Evolutionary conservation across 2,113 vertebrate species (phyloP), one percentile per base, ranked within the genome.

Genomic region (Talpa occidentalis): DNA sequence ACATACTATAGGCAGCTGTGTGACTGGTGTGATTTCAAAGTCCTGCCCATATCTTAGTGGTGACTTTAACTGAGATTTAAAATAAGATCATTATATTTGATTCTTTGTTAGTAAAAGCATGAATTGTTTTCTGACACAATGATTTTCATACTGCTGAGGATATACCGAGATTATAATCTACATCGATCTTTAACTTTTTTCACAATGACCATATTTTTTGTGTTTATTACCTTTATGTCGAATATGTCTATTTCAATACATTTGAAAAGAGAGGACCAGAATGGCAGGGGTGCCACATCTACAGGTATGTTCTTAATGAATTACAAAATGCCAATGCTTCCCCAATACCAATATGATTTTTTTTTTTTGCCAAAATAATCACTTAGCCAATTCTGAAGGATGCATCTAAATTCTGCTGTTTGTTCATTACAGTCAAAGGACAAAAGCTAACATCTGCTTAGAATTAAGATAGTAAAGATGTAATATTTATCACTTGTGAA

Each of bases 291-390:
- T 19, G 37, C 6, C 5, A 56, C 30, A 21, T 66, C 47, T 81
- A 86, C 81, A 88, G 94, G 16, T 69, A 59, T 59, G 2, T 44
- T 74, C 24, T 87, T 88, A 88, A 84, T 76, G 10, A 79, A 70
- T 80, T 35, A 37, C 87, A 90, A 89, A 59, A 35, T 17, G 54
- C 26, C n/a, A 78, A 24, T 66, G 24, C 30, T 80, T 73, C 83
- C 49, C 30, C 16, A 84, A 83, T 47, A 44, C 19, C 47, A 79
- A 64, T 59, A 52, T 59, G 77, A 60, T 15, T 60, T 76, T 78
- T 82, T 88, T 88, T 82, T 89, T 59, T 30, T 67, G 26, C 64
- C 22, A 28, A 73, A 67, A 54, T 49, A 78, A 84, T 10, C 35
- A 40, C 32, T 70, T 52, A 77, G 30, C 52, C 37, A 59, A 30